These are phyloP conservation scores for Myoxocephalus aenaeus DNA, from an alignment of 2,797 vertebrate genomes.

Conservation along the genomic window DNA sequence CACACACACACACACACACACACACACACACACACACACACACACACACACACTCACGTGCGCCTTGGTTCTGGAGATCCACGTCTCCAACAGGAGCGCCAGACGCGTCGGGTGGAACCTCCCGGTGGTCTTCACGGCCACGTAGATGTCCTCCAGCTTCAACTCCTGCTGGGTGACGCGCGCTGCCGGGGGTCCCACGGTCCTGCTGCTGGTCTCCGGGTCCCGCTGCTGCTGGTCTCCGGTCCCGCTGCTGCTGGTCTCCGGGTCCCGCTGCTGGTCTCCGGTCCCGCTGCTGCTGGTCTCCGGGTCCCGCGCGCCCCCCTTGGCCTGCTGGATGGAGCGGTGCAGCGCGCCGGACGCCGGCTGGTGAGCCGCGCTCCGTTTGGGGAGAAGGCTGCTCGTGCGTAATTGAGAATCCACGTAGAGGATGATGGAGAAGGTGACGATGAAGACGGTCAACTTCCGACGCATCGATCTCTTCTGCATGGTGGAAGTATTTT, in stretches of 20 bases:
- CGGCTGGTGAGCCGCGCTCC: neutral
- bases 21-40: too few relatives aligned
- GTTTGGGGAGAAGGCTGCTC: slow-evolving; percentile 24
- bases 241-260: neutral
- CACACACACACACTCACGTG: slow-evolving; percentile 83
- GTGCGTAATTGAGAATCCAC: slow-evolving; percentile 78
- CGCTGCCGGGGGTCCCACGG: neutral
- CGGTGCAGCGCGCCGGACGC: neutral
- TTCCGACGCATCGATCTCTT: slow-evolving; percentile 68
- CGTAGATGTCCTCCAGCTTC: slow-evolving; percentile 85
- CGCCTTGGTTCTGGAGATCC: slow-evolving; percentile 89
- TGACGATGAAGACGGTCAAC: slow-evolving; percentile 62
- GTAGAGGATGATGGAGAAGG: slow-evolving; percentile 74
- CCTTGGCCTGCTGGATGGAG: slow-evolving; percentile 13
- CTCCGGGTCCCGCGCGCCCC: slow-evolving; percentile 8
- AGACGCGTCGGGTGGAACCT: slow-evolving; percentile 90
- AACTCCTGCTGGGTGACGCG: slow-evolving; percentile 13
- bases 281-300: neutral
- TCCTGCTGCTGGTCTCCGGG: neutral
- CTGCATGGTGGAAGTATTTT: slow-evolving; percentile 49
- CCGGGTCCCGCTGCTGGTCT: neutral
- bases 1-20: slow-evolving; percentile 78
- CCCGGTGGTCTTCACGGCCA: slow-evolving; percentile 91
- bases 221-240: neutral
- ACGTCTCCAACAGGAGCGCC: slow-evolving; percentile 90